Percentiles rank a stretch among this genome's conserved stretches.
phyloP scores from a whole-genome alignment of 2,888 invertebrate species.

The Belgica antarctica region DNA sequence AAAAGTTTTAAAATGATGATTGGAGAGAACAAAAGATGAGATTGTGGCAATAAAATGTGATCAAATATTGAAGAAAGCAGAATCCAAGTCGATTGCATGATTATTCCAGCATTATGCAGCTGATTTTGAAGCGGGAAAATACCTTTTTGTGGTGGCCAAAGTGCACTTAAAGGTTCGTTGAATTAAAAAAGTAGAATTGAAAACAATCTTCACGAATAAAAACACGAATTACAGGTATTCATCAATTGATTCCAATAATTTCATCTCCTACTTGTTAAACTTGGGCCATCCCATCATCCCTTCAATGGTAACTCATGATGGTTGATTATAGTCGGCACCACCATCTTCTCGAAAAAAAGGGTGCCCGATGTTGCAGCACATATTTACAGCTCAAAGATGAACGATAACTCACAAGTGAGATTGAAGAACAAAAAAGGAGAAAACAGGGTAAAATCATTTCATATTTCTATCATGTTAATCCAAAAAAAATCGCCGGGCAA shows the following conservation, averaged over 20 bases:
- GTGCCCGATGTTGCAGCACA: too few relatives aligned
- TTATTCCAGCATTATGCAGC: neutral
- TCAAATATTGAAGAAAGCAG: neutral
- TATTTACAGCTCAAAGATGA: neutral
- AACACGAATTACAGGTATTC: too few relatives aligned
- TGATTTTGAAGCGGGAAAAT: too few relatives aligned
- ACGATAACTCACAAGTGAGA: neutral
- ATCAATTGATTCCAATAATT: too few relatives aligned
- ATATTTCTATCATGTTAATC: constrained; percentile 15
- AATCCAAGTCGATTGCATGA: neutral
- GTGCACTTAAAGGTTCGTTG: too few relatives aligned
- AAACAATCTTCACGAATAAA: too few relatives aligned
- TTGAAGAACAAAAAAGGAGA: neutral
- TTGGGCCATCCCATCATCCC: neutral
- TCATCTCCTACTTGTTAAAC: too few relatives aligned
- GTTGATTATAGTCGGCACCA: neutral
- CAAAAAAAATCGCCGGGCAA: too few relatives aligned
- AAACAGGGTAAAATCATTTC: neutral
- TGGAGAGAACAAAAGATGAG: neutral
- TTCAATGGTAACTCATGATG: neutral
- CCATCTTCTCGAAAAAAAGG: too few relatives aligned
- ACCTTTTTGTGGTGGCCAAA: too few relatives aligned
- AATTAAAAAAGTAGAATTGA: too few relatives aligned
- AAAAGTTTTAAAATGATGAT: neutral
- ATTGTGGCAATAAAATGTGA: neutral